Conservation (phyloP, 2,113 vertebrate genomes). For the Ochotona princeps region DNA sequence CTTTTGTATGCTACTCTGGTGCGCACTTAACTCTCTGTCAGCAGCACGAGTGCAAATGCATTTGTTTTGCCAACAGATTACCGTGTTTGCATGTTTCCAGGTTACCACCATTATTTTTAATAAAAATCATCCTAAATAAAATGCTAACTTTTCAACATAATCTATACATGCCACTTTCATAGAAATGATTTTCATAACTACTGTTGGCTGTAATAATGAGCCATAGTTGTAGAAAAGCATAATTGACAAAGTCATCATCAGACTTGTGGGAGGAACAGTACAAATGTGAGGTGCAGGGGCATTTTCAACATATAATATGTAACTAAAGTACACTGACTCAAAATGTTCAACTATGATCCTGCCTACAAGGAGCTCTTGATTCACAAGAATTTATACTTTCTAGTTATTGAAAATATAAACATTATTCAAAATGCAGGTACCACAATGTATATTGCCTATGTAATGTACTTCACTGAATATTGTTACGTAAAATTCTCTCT, state of each 20-base stretch:
- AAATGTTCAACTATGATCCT: neutral
- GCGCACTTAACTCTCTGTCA: neutral
- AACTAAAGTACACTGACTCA: neutral
- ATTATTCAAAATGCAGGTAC: constrained; percentile 4
- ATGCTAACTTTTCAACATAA: constrained; percentile 1
- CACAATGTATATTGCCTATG: neutral
- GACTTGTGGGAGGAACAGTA: neutral
- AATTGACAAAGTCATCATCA: neutral
- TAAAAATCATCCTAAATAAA: constrained; percentile 15
- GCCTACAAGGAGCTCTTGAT: neutral
- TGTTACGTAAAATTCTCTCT: constrained; percentile 12
- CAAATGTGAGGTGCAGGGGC: neutral
- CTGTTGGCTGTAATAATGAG: neutral
- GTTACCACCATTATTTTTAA: neutral
- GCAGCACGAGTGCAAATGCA: neutral
- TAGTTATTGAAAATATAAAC: neutral
- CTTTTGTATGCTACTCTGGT: neutral
- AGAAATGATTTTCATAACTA: constrained; percentile 6
- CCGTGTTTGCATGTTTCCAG: neutral
- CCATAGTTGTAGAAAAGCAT: neutral
- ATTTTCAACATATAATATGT: neutral
- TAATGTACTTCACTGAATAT: neutral
- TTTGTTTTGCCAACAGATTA: neutral
- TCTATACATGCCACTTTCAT: neutral
- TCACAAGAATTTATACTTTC: constrained; percentile 10